These are phyloP conservation scores for Antidorcas marsupialis DNA, from an alignment of 2,113 vertebrate genomes.

Conservation along the genomic window DNA sequence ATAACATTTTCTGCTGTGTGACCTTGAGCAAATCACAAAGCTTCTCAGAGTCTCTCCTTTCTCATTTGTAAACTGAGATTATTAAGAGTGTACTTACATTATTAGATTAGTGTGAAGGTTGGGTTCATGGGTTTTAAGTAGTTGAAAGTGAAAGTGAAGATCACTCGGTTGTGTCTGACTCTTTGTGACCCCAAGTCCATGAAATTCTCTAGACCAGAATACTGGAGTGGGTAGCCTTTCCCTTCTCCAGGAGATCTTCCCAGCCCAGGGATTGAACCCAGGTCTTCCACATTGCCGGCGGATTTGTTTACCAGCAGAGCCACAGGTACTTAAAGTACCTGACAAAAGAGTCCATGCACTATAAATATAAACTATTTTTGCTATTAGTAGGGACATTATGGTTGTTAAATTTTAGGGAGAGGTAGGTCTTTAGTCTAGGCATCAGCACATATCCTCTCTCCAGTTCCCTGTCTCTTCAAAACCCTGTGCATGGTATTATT, in stretches of 20 bases:
- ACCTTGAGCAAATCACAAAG: not conserved
- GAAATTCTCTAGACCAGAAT: not conserved
- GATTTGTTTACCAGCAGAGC: not conserved
- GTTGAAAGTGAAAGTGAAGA: not conserved
- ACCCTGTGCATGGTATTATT: not conserved
- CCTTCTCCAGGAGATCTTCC: not conserved
- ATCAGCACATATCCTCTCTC: not conserved
- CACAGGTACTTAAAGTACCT: not conserved
- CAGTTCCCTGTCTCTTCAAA: not conserved
- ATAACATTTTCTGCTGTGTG: not conserved
- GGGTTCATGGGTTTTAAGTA: not conserved
- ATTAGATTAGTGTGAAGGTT: not conserved
- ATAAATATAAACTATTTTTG: not conserved
- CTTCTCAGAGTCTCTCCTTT: not conserved
- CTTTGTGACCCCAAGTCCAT: not conserved
- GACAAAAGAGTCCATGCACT: not conserved
- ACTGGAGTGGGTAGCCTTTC: not conserved
- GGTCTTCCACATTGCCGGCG: rapidly evolving
- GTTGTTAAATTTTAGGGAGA: not conserved
- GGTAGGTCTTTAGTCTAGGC: not conserved
- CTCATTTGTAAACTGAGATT: not conserved
- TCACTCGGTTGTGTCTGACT: not conserved
- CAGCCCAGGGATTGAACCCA: not conserved
- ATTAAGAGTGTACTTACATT: not conserved
- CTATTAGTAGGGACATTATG: not conserved